phyloP scores from a whole-genome alignment of 2,888 invertebrate species.

The Zaprionus lineosus region DNA sequence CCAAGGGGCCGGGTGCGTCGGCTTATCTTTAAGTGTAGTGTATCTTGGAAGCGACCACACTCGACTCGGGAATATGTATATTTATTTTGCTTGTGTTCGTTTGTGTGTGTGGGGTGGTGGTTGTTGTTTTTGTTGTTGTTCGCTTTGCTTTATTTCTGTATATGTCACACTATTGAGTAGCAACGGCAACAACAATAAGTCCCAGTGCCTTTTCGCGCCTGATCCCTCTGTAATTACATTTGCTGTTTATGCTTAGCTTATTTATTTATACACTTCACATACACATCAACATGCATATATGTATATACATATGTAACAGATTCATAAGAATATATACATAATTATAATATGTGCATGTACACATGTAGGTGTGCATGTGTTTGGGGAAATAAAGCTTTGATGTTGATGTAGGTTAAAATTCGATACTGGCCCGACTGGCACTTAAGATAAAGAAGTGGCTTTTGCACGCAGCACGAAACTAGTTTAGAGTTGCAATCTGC shows the following conservation, averaged over 20 bases:
- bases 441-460: slow-evolving; percentile 20
- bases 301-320: not conserved
- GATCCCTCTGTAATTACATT: slow-evolving; percentile 15
- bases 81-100: no score
- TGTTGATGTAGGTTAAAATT: slow-evolving; percentile 61
- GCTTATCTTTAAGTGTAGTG: no score
- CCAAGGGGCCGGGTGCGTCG: no score
- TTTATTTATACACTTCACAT: no score
- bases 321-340: no score
- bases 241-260: slow-evolving; percentile 24
- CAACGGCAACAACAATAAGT: slow-evolving; percentile 21
- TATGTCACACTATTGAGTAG: slow-evolving; percentile 31
- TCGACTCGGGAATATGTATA: not conserved
- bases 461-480: slow-evolving; percentile 47
- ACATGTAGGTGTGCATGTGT: not conserved
- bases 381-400: slow-evolving; percentile 35
- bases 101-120: no score
- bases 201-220: not conserved
- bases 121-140: not conserved
- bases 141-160: no score
- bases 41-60: no score
- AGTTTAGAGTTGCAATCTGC: slow-evolving; percentile 46
- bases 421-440: slow-evolving; percentile 38
- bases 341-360: not conserved
- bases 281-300: no score